Conservation (phyloP, 2,888 invertebrate genomes). For the Tortrix viridana region DNA sequence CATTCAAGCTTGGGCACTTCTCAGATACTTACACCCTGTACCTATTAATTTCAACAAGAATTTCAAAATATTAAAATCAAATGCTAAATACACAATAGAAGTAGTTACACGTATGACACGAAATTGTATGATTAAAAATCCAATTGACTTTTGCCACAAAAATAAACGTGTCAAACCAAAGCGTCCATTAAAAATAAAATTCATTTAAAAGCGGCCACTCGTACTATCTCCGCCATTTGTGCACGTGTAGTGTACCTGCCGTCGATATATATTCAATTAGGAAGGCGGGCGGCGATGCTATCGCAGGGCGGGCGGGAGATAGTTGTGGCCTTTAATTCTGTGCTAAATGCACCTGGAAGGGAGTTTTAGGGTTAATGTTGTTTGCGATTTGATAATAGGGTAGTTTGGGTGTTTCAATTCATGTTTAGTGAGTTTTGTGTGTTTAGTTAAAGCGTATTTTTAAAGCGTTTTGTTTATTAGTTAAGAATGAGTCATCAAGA, state of each 20-base stretch:
- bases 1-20: no score
- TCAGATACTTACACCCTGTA: no score
- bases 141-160: no score
- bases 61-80: no score
- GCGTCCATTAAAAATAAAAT: conserved; percentile 1
- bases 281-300: conserved; percentile 44
- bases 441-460: neutral
- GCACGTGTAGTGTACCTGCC: conserved; percentile 36
- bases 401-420: neutral
- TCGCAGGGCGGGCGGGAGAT: conserved; percentile 37
- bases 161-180: neutral
- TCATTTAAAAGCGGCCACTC: conserved; percentile 4
- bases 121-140: no score
- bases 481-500: no score
- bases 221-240: conserved; percentile 8
- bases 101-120: no score
- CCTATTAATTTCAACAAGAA: no score
- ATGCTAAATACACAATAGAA: no score
- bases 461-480: no score
- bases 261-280: conserved; percentile 39
- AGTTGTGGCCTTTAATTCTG: conserved; percentile 27
- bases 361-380: conserved; percentile 16
- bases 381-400: conserved; percentile 21
- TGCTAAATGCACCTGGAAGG: conserved; percentile 20
- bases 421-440: neutral